These are phyloP conservation scores for Sciurus niger DNA, from an alignment of 2,113 vertebrate genomes.

Conservation along the genomic window DNA sequence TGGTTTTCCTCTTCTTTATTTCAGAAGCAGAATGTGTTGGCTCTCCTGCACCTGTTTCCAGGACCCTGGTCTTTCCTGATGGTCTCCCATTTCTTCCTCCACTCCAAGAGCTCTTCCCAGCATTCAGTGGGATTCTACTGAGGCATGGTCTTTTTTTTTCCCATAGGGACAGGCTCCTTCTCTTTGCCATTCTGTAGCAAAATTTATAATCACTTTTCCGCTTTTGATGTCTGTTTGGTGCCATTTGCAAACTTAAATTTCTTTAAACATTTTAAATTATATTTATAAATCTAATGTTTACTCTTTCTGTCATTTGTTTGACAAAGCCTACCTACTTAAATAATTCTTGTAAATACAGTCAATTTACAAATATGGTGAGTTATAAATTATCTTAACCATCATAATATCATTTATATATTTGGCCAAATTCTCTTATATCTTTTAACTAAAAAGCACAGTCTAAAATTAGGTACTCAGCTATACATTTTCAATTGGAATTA, in stretches of 20 bases:
- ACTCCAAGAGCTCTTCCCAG: not conserved
- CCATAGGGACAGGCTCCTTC: not conserved
- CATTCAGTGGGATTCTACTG: not conserved
- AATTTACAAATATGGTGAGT: not conserved
- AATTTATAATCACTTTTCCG: not conserved
- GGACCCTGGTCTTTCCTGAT: accelerated
- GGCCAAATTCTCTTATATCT: not conserved
- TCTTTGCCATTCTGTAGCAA: not conserved
- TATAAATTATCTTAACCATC: not conserved
- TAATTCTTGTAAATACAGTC: not conserved
- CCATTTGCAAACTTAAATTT: conserved; percentile 16
- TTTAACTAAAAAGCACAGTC: not conserved
- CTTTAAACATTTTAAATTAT: conserved; percentile 30
- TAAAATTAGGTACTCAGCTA: not conserved
- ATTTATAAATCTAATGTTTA: not conserved
- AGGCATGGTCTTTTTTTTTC: not conserved
- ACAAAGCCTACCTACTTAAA: not conserved
- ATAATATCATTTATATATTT: not conserved
- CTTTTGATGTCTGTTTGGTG: not conserved
- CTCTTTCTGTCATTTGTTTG: conserved; percentile 26
- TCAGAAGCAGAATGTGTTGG: not conserved
- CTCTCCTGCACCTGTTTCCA: not conserved
- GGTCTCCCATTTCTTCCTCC: too few relatives aligned
- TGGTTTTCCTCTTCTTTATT: too few relatives aligned
- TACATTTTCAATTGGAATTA: not conserved